Percentiles rank a stretch among this genome's conserved stretches.
phyloP scores from a whole-genome alignment of 2,888 invertebrate species.

The Microplitis manilae region DNA sequence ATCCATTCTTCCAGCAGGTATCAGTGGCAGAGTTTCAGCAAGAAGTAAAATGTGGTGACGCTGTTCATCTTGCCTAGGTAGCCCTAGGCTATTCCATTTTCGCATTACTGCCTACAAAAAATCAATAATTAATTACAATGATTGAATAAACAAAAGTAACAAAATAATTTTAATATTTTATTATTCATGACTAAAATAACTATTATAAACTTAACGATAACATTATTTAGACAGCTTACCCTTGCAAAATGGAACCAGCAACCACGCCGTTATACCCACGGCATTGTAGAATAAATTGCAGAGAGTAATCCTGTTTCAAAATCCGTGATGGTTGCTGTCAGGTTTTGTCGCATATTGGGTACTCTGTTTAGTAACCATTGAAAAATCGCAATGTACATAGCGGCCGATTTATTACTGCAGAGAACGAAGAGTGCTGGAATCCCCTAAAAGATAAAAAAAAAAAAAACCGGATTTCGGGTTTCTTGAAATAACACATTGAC shows the following conservation, averaged over 20 bases:
- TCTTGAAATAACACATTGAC: no score
- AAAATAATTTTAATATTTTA: no score
- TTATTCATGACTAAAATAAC: no score
- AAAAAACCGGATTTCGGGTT: no score
- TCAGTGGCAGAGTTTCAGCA: neutral
- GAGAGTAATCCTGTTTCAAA: neutral
- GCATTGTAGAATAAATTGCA: neutral
- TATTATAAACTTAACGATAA: conserved; percentile 5
- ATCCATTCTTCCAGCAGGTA: neutral
- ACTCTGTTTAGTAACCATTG: neutral
- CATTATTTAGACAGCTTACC: neutral
- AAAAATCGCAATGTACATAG: neutral
- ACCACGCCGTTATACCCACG: neutral
- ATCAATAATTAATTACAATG: no score
- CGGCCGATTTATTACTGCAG: neutral
- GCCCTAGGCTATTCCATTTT: no score
- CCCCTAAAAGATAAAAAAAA: neutral
- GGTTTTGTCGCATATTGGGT: neutral
- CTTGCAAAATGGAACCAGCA: conserved; percentile 4
- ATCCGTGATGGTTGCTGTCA: neutral
- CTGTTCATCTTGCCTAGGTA: no score
- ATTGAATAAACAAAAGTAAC: no score
- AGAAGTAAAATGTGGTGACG: no score
- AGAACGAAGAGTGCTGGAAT: neutral
- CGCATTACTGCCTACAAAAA: no score